Evolutionary conservation across 2,888 invertebrate genomes (phyloP).

Genomic region (Byasa hedistus): DNA sequence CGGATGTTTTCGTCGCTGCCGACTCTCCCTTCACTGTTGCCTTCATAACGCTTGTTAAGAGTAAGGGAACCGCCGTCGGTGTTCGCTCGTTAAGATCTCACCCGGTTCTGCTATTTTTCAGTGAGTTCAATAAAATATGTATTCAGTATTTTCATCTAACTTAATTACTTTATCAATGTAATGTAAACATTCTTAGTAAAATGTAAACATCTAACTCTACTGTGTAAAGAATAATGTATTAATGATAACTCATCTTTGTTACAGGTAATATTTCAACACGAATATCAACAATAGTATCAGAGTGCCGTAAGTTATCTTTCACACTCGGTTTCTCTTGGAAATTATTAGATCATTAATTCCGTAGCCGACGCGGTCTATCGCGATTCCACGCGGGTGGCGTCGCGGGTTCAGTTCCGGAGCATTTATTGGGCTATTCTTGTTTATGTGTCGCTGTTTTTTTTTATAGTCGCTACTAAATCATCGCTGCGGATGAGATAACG

Average conservation of each 20-base stretch:
- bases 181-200: too few relatives aligned
- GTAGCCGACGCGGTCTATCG: constrained; percentile 41
- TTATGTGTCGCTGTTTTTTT: constrained; percentile 44
- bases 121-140: too few relatives aligned
- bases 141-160: too few relatives aligned
- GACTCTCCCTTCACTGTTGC: constrained; percentile 32
- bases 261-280: constrained; percentile 44
- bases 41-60: constrained; percentile 46
- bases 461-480: constrained; percentile 45
- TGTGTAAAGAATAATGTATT: too few relatives aligned
- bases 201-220: too few relatives aligned
- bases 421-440: constrained; percentile 56
- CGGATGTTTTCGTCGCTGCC: constrained; percentile 36
- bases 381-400: constrained; percentile 55
- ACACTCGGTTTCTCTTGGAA: constrained; percentile 30
- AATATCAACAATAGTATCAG: constrained; percentile 22
- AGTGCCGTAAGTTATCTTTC: constrained; percentile 28
- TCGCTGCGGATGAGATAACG: neutral
- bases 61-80: constrained; percentile 41
- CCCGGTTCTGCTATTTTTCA: too few relatives aligned
- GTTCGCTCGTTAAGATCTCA: constrained; percentile 39
- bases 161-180: too few relatives aligned
- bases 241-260: constrained; percentile 36
- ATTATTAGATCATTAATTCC: constrained; percentile 28
- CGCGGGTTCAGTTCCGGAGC: constrained; percentile 42